Evolutionary conservation across 2,797 vertebrate species (phyloP).

Genomic region (Eulemur albifrons): DNA sequence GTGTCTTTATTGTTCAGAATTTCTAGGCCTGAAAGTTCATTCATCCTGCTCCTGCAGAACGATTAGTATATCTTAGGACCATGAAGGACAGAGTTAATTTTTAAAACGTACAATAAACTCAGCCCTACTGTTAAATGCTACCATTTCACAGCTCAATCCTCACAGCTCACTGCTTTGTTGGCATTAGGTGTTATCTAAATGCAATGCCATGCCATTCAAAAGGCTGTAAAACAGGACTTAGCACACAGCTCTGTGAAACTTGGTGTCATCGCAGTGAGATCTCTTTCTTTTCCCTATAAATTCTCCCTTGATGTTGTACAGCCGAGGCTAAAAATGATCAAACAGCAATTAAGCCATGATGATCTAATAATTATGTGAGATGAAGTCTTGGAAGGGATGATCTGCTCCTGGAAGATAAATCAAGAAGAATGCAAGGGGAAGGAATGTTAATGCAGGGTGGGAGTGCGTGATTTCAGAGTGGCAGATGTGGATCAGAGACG

Average conservation of each 20-base stretch:
- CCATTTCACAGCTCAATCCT: neutral
- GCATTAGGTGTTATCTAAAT: conserved; percentile 33
- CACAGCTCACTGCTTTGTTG: neutral
- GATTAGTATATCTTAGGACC: neutral
- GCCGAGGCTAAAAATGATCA: conserved; percentile 53
- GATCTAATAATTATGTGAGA: conserved; percentile 41
- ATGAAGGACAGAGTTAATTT: neutral
- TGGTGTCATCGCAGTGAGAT: neutral
- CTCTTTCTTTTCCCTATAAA: neutral
- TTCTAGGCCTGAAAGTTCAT: neutral
- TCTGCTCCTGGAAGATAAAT: conserved; percentile 45
- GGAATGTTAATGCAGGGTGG: neutral
- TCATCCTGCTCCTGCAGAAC: neutral
- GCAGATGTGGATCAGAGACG: neutral
- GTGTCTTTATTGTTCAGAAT: neutral
- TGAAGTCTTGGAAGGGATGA: neutral
- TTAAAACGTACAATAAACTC: conserved; percentile 5
- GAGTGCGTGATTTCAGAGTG: neutral
- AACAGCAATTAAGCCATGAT: conserved; percentile 57
- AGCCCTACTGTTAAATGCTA: conserved; percentile 1
- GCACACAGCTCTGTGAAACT: neutral
- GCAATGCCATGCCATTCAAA: neutral
- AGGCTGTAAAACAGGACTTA: neutral
- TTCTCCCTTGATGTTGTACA: conserved; percentile 48
- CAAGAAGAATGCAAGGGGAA: neutral